Percentiles rank a stretch among this genome's conserved stretches.
Conservation (phyloP, 2,797 vertebrate genomes). For the Atherinosoma microstoma region DNA sequence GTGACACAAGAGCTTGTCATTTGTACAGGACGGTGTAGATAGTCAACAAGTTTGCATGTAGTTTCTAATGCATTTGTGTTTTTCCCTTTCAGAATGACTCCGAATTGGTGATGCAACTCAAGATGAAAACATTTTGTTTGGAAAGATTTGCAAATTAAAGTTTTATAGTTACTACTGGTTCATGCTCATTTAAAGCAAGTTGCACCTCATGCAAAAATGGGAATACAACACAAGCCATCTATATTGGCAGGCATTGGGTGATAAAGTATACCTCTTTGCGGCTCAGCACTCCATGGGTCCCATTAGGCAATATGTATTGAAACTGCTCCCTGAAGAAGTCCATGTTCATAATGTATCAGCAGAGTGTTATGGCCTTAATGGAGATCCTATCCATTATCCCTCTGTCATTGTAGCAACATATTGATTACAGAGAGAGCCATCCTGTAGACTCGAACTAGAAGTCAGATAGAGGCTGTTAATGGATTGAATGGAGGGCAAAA, state of each 20-base stretch:
- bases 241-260: constrained; percentile 47
- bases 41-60: neutral
- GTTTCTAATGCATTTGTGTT: constrained; percentile 10
- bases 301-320: constrained; percentile 67
- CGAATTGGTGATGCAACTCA: constrained; percentile 15
- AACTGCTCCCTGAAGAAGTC: constrained; percentile 51
- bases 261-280: constrained; percentile 54
- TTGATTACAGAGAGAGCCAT: constrained; percentile 58
- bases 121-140: neutral
- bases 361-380: constrained; percentile 51
- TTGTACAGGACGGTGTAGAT: constrained; percentile 13
- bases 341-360: constrained; percentile 29
- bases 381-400: constrained; percentile 60
- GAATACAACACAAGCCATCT: constrained; percentile 45
- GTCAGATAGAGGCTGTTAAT: constrained; percentile 29
- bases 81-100: neutral
- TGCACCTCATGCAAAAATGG: constrained; percentile 43
- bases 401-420: constrained; percentile 53
- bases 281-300: constrained; percentile 63
- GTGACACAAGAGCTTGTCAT: constrained; percentile 35
- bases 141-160: neutral
- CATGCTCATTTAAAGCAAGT: constrained; percentile 4
- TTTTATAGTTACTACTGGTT: constrained; percentile 29
- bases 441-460: constrained; percentile 25
- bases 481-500: constrained; percentile 25